These are phyloP conservation scores for Oppia nitens DNA, from an alignment of 1,140 invertebrate genomes.

Conservation along the genomic window DNA sequence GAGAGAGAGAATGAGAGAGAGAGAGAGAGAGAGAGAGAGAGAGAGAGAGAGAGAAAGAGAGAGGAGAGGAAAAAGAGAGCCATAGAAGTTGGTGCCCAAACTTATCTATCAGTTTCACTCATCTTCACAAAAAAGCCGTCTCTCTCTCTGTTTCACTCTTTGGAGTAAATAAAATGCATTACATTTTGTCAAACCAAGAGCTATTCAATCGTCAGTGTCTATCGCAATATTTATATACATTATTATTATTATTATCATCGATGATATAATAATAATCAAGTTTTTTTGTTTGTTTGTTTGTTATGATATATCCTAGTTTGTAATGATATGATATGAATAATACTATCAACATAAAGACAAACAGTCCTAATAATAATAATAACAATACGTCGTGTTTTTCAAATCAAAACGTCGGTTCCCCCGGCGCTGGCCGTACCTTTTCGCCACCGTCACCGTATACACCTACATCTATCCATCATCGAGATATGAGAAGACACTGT, in stretches of 20 bases:
- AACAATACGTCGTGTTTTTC: not conserved
- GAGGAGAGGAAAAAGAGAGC: not conserved
- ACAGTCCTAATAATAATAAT: not conserved
- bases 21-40: not conserved
- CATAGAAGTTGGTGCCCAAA: too few relatives aligned
- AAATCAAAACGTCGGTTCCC: not conserved
- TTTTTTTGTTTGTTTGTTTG: too few relatives aligned
- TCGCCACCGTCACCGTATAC: constrained; percentile 13
- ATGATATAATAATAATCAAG: too few relatives aligned
- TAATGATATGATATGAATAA: too few relatives aligned
- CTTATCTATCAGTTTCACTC: not conserved
- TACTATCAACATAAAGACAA: not conserved
- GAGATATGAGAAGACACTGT: constrained; percentile 13
- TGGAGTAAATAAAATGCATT: not conserved
- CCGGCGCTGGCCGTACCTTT: constrained; percentile 4
- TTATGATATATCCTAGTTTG: too few relatives aligned
- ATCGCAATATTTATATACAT: not conserved
- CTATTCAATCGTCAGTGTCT: not conserved
- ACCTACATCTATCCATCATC: constrained; percentile 5
- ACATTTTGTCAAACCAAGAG: not conserved
- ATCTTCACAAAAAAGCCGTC: too few relatives aligned
- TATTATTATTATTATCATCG: too few relatives aligned
- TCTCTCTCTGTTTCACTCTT: too few relatives aligned
- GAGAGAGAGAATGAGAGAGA: not conserved
- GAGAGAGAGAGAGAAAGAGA: not conserved